phyloP scores from a whole-genome alignment of 2,888 invertebrate species.

The Drosophila subquinaria region DNA sequence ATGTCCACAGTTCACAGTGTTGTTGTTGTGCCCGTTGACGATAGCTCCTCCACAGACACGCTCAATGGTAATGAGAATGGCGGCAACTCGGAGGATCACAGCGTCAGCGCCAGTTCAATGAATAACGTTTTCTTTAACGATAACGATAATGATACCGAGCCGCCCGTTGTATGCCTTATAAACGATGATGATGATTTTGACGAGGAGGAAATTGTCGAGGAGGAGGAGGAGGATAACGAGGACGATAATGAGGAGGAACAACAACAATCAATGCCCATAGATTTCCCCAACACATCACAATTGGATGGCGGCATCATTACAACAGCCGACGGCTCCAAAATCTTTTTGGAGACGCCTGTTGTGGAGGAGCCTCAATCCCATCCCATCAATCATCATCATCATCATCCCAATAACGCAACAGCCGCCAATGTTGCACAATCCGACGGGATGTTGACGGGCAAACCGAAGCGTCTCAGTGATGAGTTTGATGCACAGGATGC shows the following conservation, averaged over 20 bases:
- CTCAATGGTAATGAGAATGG: constrained; percentile 62
- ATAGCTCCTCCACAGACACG: constrained; percentile 79
- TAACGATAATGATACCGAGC: constrained; percentile 55
- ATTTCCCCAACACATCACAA: constrained; percentile 68
- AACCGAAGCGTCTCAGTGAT: constrained; percentile 85
- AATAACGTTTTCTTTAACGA: constrained; percentile 34
- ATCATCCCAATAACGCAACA: constrained; percentile 16
- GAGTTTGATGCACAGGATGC: constrained; percentile 80
- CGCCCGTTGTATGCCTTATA: constrained; percentile 77
- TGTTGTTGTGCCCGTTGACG: constrained; percentile 77
- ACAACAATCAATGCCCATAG: constrained; percentile 33
- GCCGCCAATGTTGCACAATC: constrained; percentile 25
- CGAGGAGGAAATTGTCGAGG: constrained; percentile 64
- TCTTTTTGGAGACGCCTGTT: constrained; percentile 85
- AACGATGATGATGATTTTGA: constrained; percentile 82
- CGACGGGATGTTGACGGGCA: constrained; percentile 65
- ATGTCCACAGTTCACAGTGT: constrained; percentile 45
- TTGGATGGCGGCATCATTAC: constrained; percentile 68
- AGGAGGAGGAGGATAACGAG: constrained; percentile 48
- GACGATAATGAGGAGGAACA: constrained; percentile 40
- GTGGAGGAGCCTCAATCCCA: constrained; percentile 83
- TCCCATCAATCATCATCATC: constrained; percentile 36
- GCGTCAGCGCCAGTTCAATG: constrained; percentile 38
- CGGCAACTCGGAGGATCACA: constrained; percentile 43
- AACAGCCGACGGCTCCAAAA: constrained; percentile 78